Percentiles rank a stretch among this genome's conserved stretches.
Evolutionary conservation across 2,113 vertebrate genomes (phyloP).

Genomic region (Camelus bactrianus): DNA sequence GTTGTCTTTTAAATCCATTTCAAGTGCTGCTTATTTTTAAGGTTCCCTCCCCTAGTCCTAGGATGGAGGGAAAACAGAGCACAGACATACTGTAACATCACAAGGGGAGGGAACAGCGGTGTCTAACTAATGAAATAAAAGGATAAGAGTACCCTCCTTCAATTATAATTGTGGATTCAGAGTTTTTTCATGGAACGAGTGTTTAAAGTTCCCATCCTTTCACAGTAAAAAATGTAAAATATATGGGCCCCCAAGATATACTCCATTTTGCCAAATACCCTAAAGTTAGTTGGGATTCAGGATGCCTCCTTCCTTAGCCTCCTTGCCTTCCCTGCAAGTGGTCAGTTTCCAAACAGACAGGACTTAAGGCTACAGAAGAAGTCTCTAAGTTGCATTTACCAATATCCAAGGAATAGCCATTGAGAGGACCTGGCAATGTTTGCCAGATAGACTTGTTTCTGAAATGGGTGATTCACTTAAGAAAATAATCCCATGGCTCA

Average conservation of each 20-base stretch:
- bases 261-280: constrained; percentile 3
- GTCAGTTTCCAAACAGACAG: background rate
- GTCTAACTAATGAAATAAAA: constrained; percentile 25
- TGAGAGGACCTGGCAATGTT: background rate
- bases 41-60: background rate
- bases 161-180: background rate
- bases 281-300: background rate
- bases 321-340: background rate
- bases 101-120: background rate
- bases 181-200: background rate
- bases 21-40: background rate
- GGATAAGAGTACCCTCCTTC: background rate
- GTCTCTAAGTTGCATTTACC: background rate
- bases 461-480: background rate
- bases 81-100: background rate
- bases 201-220: background rate
- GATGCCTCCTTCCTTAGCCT: background rate
- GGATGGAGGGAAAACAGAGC: background rate
- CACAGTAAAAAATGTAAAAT: background rate
- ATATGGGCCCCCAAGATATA: background rate
- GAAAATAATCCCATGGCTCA: constrained; percentile 31
- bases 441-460: background rate
- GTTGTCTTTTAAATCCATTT: constrained; percentile 20
- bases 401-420: background rate
- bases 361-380: background rate